These are phyloP conservation scores for Danionella cerebrum DNA, from an alignment of 2,113 vertebrate species.

Conservation along the genomic window DNA sequence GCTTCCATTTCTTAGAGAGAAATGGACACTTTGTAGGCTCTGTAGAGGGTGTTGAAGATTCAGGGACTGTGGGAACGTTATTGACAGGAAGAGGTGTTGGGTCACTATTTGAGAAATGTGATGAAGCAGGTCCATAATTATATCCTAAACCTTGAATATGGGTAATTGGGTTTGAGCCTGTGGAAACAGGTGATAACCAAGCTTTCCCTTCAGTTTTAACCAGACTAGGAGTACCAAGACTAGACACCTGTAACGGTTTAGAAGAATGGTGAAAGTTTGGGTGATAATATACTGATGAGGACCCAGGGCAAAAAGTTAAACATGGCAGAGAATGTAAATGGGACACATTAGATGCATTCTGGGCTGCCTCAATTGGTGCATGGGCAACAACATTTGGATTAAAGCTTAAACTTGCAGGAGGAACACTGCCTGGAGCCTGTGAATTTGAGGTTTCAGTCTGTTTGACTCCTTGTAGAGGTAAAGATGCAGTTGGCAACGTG, in stretches of 20 bases:
- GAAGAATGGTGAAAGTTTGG: conserved; percentile 48
- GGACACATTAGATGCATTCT: not conserved
- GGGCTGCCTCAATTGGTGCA: not conserved
- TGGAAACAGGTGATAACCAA: not conserved
- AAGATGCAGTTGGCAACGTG: not conserved
- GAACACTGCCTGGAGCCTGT: not conserved
- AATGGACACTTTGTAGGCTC: too few relatives aligned
- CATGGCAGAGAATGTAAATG: conserved; percentile 28
- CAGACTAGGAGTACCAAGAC: not conserved
- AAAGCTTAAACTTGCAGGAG: not conserved
- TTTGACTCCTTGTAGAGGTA: not conserved
- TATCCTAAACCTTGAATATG: not conserved
- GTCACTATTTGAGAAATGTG: too few relatives aligned
- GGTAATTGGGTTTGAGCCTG: not conserved
- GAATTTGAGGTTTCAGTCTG: not conserved
- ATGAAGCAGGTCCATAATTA: not conserved
- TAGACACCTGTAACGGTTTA: not conserved
- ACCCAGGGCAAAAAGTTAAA: conserved; percentile 43
- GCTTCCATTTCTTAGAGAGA: too few relatives aligned
- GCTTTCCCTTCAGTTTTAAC: not conserved
- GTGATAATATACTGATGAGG: conserved; percentile 50
- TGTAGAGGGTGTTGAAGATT: too few relatives aligned
- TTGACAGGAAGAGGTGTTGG: too few relatives aligned
- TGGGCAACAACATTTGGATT: not conserved
- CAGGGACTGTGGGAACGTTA: too few relatives aligned